Percentiles rank a stretch among this genome's conserved stretches.
phyloP scores from a whole-genome alignment of 2,888 invertebrate species.

The Gymnoscelis rufifasciata region DNA sequence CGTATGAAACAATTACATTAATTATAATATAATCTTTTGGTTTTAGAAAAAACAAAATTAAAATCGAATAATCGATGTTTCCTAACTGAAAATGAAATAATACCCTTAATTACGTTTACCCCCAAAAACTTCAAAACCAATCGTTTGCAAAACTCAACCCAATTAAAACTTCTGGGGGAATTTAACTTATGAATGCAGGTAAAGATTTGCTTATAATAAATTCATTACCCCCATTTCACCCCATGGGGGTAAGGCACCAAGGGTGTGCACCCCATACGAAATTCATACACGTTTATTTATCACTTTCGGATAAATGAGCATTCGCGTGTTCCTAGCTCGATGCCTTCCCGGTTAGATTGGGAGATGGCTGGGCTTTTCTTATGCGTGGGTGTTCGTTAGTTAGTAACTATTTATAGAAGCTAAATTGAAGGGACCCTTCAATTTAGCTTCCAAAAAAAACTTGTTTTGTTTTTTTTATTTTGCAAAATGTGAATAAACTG shows the following conservation, averaged over 20 bases:
- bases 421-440: too few species aligned
- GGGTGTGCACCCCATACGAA: slow-evolving; percentile 23
- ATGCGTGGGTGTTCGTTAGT: too few species aligned
- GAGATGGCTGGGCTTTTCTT: slow-evolving; percentile 8
- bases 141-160: slow-evolving; percentile 13
- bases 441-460: too few species aligned
- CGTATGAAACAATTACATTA: too few species aligned
- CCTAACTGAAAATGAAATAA: neutral
- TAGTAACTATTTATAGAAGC: too few species aligned
- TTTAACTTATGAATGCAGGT: slow-evolving; percentile 21
- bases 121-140: slow-evolving; percentile 10
- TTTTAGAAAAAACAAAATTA: neutral
- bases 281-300: slow-evolving; percentile 68
- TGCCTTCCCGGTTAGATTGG: slow-evolving; percentile 30
- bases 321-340: slow-evolving; percentile 46
- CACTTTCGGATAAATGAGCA: slow-evolving; percentile 69
- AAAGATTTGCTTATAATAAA: slow-evolving; percentile 33
- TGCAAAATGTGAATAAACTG: too few species aligned
- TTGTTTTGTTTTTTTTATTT: too few species aligned
- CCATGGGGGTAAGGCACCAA: slow-evolving; percentile 6
- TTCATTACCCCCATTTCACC: slow-evolving; percentile 23
- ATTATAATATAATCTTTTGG: too few species aligned
- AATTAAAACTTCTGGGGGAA: slow-evolving; percentile 11
- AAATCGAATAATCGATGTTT: neutral
- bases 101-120: slow-evolving; percentile 2